Evolutionary conservation across 2,113 vertebrate species (phyloP).

Genomic region (Osmerus eperlanus): DNA sequence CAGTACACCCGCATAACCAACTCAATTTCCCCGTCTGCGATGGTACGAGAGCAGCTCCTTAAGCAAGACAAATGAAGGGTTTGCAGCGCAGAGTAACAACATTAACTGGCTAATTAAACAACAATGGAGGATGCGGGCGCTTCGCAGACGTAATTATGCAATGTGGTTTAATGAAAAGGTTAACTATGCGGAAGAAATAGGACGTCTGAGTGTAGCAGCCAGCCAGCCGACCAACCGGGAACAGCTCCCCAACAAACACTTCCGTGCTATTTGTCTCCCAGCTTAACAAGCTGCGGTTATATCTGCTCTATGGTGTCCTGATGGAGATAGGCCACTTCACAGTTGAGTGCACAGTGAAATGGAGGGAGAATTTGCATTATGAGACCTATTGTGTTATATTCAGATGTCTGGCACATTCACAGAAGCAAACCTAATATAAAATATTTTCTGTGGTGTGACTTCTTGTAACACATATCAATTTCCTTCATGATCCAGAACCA

Average conservation of each 20-base stretch:
- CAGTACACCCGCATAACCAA: slow-evolving; percentile 57
- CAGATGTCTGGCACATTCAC: slow-evolving; percentile 27
- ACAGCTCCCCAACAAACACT: slow-evolving; percentile 38
- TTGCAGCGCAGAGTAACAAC: slow-evolving; percentile 73
- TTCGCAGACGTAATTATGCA: slow-evolving; percentile 61
- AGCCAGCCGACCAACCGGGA: slow-evolving; percentile 18
- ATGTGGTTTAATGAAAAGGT: slow-evolving; percentile 70
- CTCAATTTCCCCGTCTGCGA: slow-evolving; percentile 64
- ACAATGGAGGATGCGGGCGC: slow-evolving; percentile 69
- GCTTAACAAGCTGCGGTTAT: slow-evolving; percentile 44
- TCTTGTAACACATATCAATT: neutral
- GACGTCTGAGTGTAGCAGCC: slow-evolving; percentile 33
- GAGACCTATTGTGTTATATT: slow-evolving; percentile 30
- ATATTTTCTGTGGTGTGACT: slow-evolving; percentile 1
- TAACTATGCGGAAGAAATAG: slow-evolving; percentile 65
- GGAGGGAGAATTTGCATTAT: slow-evolving; percentile 43
- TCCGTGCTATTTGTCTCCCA: slow-evolving; percentile 37
- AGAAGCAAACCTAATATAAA: slow-evolving; percentile 23
- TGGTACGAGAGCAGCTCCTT: slow-evolving; percentile 66
- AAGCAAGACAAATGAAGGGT: slow-evolving; percentile 79
- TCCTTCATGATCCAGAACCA: neutral
- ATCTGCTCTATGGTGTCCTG: slow-evolving; percentile 45
- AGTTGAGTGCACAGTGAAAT: slow-evolving; percentile 50
- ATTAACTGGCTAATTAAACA: slow-evolving; percentile 81
- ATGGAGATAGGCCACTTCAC: slow-evolving; percentile 49